Evolutionary conservation across 2,113 vertebrate genomes (phyloP).

Genomic region (Maccullochella peelii): DNA sequence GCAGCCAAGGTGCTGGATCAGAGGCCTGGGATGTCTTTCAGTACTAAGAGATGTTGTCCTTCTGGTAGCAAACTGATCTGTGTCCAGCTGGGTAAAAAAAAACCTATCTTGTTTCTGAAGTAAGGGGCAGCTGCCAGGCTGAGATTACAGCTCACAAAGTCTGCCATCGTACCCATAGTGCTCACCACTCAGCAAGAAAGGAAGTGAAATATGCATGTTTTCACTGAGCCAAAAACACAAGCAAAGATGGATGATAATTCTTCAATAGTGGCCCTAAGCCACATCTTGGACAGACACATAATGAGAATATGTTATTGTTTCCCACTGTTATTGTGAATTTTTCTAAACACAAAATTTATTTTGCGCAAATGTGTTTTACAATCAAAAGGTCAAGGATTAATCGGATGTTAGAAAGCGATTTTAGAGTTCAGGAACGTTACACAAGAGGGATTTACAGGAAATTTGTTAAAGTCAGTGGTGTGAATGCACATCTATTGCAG

Average conservation of each 20-base stretch:
- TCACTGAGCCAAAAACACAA: constrained; percentile 62
- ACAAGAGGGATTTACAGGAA: constrained; percentile 31
- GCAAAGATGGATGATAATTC: constrained; percentile 76
- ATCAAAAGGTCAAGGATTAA: constrained; percentile 56
- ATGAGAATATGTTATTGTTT: constrained; percentile 70
- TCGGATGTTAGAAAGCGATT: constrained; percentile 37
- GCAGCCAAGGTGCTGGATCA: constrained; percentile 52
- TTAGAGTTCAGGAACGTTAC: constrained; percentile 31
- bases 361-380: constrained; percentile 31
- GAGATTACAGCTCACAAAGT: constrained; percentile 51
- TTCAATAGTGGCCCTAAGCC: constrained; percentile 75
- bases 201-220: constrained; percentile 63
- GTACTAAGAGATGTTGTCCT: constrained; percentile 25
- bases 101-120: constrained; percentile 38
- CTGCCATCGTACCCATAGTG: constrained; percentile 1
- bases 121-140: constrained; percentile 37
- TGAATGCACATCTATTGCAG: not conserved
- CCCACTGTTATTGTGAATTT: constrained; percentile 64
- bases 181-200: constrained; percentile 41
- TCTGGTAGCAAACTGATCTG: constrained; percentile 34
- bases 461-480: constrained; percentile 31
- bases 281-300: constrained; percentile 63
- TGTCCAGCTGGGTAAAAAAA: constrained; percentile 8
- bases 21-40: constrained; percentile 12
- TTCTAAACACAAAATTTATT: constrained; percentile 62